These are phyloP conservation scores for Phyllostomus discolor DNA, from an alignment of 2,113 vertebrate species.

Conservation along the genomic window DNA sequence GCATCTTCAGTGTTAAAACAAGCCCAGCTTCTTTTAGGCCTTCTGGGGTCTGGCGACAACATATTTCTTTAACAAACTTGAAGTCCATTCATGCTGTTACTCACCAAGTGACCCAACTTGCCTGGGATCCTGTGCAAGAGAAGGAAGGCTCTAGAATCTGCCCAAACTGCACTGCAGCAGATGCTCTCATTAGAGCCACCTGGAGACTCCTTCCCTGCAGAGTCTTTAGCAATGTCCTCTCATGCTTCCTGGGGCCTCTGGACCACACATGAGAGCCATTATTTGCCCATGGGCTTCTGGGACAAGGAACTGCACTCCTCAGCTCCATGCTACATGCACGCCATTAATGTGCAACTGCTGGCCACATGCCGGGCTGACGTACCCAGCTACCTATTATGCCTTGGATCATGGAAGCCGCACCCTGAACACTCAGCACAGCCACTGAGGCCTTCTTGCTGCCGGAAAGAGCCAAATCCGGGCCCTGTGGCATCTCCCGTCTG, in stretches of 20 bases:
- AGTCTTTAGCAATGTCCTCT: background rate
- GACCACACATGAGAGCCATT: background rate
- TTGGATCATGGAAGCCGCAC: background rate
- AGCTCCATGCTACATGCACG: rapidly evolving
- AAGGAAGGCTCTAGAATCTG: background rate
- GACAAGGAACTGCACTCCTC: background rate
- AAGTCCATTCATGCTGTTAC: background rate
- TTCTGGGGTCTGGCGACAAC: background rate
- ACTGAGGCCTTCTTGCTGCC: background rate
- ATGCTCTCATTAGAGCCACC: too few species aligned
- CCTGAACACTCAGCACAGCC: background rate
- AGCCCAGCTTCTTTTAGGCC: background rate
- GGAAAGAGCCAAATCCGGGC: background rate
- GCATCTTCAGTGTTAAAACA: background rate
- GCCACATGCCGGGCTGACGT: background rate
- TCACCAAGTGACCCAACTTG: background rate
- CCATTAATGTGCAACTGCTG: background rate
- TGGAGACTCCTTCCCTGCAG: background rate
- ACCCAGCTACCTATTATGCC: background rate
- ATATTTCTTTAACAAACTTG: background rate
- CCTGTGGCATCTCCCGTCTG: background rate
- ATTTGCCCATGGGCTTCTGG: background rate
- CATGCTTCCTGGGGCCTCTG: background rate
- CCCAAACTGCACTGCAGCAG: background rate
- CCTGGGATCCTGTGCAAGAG: background rate